phyloP scores from a whole-genome alignment of 2,888 invertebrate genomes.

The Sisyra terminalis region DNA sequence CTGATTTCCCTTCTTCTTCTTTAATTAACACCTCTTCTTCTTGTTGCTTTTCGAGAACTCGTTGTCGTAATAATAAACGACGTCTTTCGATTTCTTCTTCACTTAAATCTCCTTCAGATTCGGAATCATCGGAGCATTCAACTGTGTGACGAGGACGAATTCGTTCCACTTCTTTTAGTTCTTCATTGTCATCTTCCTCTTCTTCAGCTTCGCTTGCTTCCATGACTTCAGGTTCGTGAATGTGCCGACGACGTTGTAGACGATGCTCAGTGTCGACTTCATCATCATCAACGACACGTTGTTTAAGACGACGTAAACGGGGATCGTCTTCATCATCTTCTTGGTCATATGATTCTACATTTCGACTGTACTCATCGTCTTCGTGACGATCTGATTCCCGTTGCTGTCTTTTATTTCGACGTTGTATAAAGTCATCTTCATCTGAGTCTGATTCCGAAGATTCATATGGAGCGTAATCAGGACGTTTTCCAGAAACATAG shows the following conservation, averaged over 20 bases:
- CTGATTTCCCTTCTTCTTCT: constrained; percentile 54
- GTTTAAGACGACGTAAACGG: constrained; percentile 52
- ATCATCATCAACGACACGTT: constrained; percentile 27
- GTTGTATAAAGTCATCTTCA: constrained; percentile 70
- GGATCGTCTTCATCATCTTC: constrained; percentile 59
- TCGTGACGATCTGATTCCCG: constrained; percentile 13
- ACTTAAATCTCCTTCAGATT: constrained; percentile 71
- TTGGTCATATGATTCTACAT: constrained; percentile 18
- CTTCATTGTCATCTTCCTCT: constrained; percentile 33
- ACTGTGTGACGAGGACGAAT: constrained; percentile 20
- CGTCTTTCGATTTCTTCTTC: constrained; percentile 73
- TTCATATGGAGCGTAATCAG: constrained; percentile 81
- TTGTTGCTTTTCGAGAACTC: constrained; percentile 51
- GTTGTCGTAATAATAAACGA: constrained; percentile 48
- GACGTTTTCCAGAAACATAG: constrained; percentile 95
- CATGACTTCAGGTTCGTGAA: constrained; percentile 51
- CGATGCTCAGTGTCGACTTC: constrained; percentile 29
- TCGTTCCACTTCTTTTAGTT: constrained; percentile 11
- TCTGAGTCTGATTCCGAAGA: constrained; percentile 82
- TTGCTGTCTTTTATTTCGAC: constrained; percentile 26
- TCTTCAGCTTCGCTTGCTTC: constrained; percentile 30
- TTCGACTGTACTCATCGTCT: constrained; percentile 15
- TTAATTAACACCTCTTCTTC: constrained; percentile 56
- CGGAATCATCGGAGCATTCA: constrained; percentile 32
- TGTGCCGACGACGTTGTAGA: constrained; percentile 40